Conservation (phyloP, 2,797 vertebrate genomes). For the Nannoperca australis region DNA sequence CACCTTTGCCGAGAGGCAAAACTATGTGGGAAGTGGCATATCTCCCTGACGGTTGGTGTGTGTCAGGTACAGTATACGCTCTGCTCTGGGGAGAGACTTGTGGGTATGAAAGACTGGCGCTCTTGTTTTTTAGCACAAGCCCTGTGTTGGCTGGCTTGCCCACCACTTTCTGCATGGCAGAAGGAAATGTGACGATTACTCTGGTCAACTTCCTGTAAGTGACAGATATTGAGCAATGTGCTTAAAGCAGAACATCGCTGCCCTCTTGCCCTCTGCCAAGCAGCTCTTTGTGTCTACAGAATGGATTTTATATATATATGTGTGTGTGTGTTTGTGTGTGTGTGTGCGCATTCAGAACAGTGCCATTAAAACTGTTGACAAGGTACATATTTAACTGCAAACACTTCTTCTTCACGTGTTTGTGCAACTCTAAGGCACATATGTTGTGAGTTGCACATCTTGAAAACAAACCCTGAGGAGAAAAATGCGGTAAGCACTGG, state of each 20-base stretch:
- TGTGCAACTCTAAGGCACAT: no score
- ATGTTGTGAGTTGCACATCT: not conserved
- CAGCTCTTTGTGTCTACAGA: conserved; percentile 6
- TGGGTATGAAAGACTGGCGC: conserved; percentile 24
- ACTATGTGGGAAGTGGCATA: conserved; percentile 42
- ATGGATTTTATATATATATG: not conserved
- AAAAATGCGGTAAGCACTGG: not conserved
- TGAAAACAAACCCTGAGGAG: not conserved
- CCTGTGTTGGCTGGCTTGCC: not conserved
- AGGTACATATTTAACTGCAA: not conserved
- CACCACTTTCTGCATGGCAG: conserved; percentile 6
- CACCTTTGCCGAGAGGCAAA: conserved; percentile 37
- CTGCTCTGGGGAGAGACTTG: conserved; percentile 26
- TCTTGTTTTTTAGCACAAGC: conserved; percentile 25
- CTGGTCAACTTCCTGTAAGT: conserved; percentile 22
- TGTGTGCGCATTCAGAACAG: not conserved
- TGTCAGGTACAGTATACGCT: conserved; percentile 33
- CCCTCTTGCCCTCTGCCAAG: conserved; percentile 7
- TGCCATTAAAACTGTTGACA: not conserved
- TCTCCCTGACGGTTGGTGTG: conserved; percentile 40
- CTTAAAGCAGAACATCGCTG: conserved; percentile 27
- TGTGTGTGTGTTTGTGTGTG: no score
- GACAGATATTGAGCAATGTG: conserved; percentile 14
- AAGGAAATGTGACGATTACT: conserved; percentile 21
- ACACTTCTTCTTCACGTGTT: no score